Percentiles rank a stretch among this genome's conserved stretches.
These are phyloP conservation scores for Dinothrombium tinctorium DNA, from an alignment of 1,140 invertebrate species.

Conservation along the genomic window DNA sequence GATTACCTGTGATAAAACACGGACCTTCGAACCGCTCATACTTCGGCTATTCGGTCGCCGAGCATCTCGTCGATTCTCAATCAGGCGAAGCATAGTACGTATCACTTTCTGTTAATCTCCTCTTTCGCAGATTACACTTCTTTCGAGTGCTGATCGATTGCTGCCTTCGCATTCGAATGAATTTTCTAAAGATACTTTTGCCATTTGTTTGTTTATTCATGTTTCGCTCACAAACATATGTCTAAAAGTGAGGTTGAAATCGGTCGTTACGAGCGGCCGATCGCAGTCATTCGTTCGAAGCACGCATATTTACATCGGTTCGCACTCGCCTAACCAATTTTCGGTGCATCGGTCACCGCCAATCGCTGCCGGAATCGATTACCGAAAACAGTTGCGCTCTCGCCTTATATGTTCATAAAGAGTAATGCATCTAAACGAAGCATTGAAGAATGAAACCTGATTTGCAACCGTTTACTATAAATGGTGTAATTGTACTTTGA, in stretches of 20 bases:
- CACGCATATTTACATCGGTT: too few relatives aligned
- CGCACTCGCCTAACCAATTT: background rate
- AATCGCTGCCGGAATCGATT: background rate
- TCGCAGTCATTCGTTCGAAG: too few relatives aligned
- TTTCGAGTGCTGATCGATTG: background rate
- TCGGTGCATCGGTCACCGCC: background rate
- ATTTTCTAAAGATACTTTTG: background rate
- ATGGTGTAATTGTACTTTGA: slow-evolving; percentile 19
- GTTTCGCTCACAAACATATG: background rate
- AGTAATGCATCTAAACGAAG: too few relatives aligned
- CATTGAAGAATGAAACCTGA: too few relatives aligned
- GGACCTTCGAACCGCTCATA: slow-evolving; percentile 38
- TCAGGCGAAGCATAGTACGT: slow-evolving; percentile 9
- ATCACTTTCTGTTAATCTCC: background rate
- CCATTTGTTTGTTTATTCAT: background rate
- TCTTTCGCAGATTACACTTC: background rate
- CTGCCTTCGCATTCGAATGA: background rate
- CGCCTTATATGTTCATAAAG: background rate
- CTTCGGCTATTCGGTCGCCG: slow-evolving; percentile 69
- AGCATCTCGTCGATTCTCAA: slow-evolving; percentile 29
- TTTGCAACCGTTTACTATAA: background rate
- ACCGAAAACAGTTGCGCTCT: too few relatives aligned
- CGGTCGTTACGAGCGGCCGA: too few relatives aligned
- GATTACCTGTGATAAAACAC: slow-evolving; percentile 53
- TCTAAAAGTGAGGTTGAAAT: too few relatives aligned